A percentile compares a stretch with the other conserved stretches of the same genome.
These are phyloP conservation scores for Phrynocephalus vlangalii DNA, from an alignment of 2,797 vertebrate genomes.

Conservation along the genomic window DNA sequence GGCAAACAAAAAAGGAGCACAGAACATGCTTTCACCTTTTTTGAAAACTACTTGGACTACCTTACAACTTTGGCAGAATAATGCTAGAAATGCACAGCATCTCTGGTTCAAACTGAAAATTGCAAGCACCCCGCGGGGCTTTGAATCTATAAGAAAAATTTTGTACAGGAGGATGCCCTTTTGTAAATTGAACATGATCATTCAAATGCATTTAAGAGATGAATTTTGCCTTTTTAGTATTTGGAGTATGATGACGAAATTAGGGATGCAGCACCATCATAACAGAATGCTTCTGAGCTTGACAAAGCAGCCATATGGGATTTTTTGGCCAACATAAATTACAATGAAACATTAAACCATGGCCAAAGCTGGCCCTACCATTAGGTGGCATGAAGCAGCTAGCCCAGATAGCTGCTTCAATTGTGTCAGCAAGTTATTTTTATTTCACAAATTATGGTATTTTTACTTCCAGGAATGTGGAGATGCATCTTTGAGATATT, in stretches of 20 bases:
- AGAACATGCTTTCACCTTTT: not conserved
- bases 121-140: not conserved
- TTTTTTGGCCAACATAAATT: not conserved
- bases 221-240: not conserved
- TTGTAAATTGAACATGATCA: conserved; percentile 11
- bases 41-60: not conserved
- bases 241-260: not conserved
- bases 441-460: not conserved
- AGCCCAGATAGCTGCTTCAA: not conserved
- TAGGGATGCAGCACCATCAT: not conserved
- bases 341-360: not conserved
- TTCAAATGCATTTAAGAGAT: not conserved
- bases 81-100: not conserved
- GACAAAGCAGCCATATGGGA: fast-evolving
- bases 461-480: not conserved
- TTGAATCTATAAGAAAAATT: not conserved
- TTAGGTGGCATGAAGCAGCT: not conserved
- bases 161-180: not conserved
- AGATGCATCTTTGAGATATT: not conserved
- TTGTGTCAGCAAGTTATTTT: not conserved
- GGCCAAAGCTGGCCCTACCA: not conserved
- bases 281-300: not conserved
- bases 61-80: not conserved
- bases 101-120: not conserved
- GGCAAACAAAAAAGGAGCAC: not conserved